These are phyloP conservation scores for Stenurella melanura DNA, from an alignment of 2,888 invertebrate species.

Conservation along the genomic window DNA sequence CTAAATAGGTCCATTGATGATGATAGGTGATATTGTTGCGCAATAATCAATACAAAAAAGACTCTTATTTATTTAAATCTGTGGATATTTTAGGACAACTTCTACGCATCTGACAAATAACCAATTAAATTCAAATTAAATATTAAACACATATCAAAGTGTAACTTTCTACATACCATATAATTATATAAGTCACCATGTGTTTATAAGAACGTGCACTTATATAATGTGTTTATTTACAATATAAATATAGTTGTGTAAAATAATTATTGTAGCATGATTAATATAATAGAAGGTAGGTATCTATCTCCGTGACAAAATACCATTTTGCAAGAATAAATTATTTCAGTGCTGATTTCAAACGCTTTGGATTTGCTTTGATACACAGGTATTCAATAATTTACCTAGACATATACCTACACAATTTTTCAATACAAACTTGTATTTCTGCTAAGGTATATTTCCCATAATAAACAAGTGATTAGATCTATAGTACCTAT, in stretches of 20 bases:
- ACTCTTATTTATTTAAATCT: too few species aligned
- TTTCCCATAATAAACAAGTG: too few species aligned
- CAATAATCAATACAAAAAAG: too few species aligned
- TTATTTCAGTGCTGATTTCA: not conserved
- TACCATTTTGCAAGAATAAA: not conserved
- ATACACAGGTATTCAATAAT: not conserved
- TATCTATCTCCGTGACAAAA: not conserved
- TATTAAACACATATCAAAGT: not conserved
- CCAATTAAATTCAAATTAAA: not conserved
- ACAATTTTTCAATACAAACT: too few species aligned
- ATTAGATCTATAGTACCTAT: too few species aligned
- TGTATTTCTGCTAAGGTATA: too few species aligned
- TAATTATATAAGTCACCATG: not conserved
- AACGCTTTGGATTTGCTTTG: not conserved
- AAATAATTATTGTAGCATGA: not conserved
- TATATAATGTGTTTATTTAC: not conserved
- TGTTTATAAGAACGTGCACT: not conserved
- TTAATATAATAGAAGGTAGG: not conserved
- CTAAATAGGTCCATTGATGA: too few species aligned
- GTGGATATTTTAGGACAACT: too few species aligned
- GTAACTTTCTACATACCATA: not conserved
- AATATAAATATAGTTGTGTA: not conserved
- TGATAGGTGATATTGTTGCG: too few species aligned
- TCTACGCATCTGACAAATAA: too few species aligned
- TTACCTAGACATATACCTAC: too few species aligned